These are phyloP conservation scores for Xanthostigma xanthostigma DNA, from an alignment of 2,888 invertebrate genomes.

Conservation along the genomic window DNA sequence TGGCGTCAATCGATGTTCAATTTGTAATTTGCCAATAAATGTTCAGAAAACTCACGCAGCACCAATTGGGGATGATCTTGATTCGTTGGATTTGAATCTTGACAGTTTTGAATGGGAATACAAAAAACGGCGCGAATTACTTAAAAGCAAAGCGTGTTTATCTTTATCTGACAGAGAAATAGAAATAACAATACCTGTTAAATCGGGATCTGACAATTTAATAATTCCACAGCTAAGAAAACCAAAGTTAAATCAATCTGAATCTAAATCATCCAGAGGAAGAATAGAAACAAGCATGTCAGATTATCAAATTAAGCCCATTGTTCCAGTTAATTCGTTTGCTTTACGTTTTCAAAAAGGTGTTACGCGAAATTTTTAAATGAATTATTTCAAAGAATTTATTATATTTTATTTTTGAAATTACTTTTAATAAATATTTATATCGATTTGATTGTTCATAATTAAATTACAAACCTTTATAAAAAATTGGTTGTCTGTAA, in stretches of 20 bases:
- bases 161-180: background rate
- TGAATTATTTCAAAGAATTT: background rate
- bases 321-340: constrained; percentile 10
- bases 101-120: constrained; percentile 3
- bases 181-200: background rate
- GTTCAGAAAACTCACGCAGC: background rate
- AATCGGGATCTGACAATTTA: background rate
- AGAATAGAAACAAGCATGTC: no score
- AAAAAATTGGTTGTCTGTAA: no score
- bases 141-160: background rate
- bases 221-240: background rate
- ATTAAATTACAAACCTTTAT: background rate
- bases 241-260: background rate
- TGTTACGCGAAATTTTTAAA: constrained; percentile 3
- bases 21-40: constrained; percentile 32
- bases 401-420: background rate
- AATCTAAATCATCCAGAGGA: no score
- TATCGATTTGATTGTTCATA: background rate
- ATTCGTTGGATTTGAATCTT: background rate
- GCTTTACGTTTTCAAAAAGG: constrained; percentile 15
- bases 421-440: background rate
- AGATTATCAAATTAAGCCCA: background rate
- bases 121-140: background rate
- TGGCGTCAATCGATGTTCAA: constrained; percentile 32
- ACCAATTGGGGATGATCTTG: background rate